phyloP scores from a whole-genome alignment of 2,797 vertebrate species.

The Falco concolor region DNA sequence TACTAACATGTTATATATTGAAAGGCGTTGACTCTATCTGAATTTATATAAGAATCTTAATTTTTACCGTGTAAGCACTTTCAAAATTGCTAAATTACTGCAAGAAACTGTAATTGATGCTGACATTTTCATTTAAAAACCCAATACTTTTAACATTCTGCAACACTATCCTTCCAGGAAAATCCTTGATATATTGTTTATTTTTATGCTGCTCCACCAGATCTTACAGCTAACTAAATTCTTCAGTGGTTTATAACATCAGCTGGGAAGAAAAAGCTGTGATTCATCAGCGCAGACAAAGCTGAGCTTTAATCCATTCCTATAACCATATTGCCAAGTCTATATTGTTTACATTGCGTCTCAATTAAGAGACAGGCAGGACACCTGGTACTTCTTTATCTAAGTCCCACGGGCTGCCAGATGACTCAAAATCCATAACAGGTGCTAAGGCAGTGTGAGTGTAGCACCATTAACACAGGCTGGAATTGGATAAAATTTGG shows the following conservation, averaged over 20 bases:
- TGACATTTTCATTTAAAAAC: not conserved
- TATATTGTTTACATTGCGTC: conserved; percentile 76
- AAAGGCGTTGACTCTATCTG: not conserved
- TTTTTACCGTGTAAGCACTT: not conserved
- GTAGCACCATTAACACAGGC: conserved; percentile 69
- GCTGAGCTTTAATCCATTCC: conserved; percentile 74
- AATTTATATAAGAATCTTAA: not conserved
- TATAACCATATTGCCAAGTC: conserved; percentile 76
- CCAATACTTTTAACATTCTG: not conserved
- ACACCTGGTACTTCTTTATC: conserved; percentile 82
- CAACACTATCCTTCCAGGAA: not conserved
- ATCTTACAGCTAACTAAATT: conserved; percentile 61
- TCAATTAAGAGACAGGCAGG: conserved; percentile 79
- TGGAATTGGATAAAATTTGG: conserved; percentile 73
- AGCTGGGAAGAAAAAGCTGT: conserved; percentile 66
- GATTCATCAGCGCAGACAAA: conserved; percentile 72
- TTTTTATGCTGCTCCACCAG: conserved; percentile 35
- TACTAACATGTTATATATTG: not conserved
- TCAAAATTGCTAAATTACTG: not conserved
- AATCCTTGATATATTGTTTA: not conserved
- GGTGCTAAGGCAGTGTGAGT: conserved; percentile 76
- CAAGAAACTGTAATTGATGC: not conserved
- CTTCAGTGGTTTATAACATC: conserved; percentile 68
- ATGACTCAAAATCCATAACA: conserved; percentile 81
- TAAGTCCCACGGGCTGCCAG: conserved; percentile 77